Conservation (phyloP, 2,797 vertebrate genomes). For the Myotis vivesi region DNA sequence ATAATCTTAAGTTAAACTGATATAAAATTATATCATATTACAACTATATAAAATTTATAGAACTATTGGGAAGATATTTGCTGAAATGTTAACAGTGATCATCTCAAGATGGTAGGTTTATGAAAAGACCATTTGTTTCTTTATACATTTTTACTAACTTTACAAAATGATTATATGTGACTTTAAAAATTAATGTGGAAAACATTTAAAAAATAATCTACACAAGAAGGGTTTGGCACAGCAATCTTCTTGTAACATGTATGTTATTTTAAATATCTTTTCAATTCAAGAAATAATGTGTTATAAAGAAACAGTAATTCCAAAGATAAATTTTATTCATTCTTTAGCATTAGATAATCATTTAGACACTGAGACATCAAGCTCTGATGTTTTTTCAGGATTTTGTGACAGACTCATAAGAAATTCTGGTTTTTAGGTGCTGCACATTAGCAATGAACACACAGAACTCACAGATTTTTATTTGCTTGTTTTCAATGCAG, state of each 20-base stretch:
- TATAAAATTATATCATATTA: neutral
- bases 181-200: conserved; percentile 11
- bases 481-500: conserved; percentile 31
- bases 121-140: conserved; percentile 8
- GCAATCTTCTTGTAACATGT: neutral
- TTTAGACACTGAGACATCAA: neutral
- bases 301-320: neutral
- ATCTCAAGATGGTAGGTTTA: neutral
- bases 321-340: conserved; percentile 18
- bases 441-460: neutral
- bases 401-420: neutral
- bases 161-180: neutral
- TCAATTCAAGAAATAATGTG: neutral
- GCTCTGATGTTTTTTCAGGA: neutral
- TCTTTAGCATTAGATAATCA: neutral
- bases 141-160: conserved; percentile 15
- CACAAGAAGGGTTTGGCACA: neutral
- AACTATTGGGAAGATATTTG: conserved; percentile 20
- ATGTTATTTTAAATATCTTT: neutral
- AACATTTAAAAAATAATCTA: neutral
- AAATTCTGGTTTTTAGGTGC: neutral
- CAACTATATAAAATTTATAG: neutral
- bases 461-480: neutral
- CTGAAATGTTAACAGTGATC: neutral
- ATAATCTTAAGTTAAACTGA: neutral